These are phyloP conservation scores for Muscicapa striata DNA, from an alignment of 2,797 vertebrate genomes.

Conservation along the genomic window DNA sequence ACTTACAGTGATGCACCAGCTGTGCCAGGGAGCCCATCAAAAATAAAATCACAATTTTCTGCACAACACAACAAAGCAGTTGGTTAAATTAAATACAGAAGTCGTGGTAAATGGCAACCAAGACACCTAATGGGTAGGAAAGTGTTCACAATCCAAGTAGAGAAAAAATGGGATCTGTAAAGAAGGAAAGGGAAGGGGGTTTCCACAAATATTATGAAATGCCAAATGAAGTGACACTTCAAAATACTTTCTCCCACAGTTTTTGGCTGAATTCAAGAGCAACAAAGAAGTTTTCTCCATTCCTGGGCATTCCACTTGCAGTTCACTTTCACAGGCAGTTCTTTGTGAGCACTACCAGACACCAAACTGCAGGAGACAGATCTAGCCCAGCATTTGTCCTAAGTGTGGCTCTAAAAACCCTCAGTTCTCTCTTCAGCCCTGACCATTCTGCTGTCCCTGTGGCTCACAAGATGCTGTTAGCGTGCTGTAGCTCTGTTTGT, in stretches of 20 bases:
- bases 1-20: rapidly evolving
- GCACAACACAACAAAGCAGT: background rate
- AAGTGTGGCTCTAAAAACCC: background rate
- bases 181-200: background rate
- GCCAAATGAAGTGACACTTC: background rate
- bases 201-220: background rate
- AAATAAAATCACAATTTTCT: background rate
- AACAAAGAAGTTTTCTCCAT: background rate
- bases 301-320: background rate
- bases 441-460: background rate
- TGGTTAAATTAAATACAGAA: background rate
- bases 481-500: background rate
- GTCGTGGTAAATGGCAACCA: background rate
- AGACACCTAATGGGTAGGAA: background rate
- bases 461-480: background rate
- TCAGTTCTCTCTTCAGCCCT: background rate
- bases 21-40: background rate
- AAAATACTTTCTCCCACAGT: background rate
- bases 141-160: background rate
- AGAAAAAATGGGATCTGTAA: background rate
- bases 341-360: background rate
- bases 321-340: background rate
- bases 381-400: background rate
- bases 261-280: background rate
- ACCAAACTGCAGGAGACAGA: background rate